phyloP scores from a whole-genome alignment of 2,113 vertebrate genomes.

The Cyprinodon variegatus region DNA sequence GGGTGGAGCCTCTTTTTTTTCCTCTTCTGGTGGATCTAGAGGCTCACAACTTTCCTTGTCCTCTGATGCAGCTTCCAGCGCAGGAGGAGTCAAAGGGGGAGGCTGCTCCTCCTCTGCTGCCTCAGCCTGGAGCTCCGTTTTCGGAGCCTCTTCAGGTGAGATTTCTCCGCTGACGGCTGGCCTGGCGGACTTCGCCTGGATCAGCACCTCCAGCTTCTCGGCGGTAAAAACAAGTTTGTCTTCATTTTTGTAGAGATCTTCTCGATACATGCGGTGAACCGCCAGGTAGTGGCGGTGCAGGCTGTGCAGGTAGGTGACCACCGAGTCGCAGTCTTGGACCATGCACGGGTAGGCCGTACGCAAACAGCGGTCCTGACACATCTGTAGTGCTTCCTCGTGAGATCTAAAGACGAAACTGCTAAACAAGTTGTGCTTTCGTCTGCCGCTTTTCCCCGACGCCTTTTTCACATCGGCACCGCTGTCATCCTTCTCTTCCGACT shows the following conservation, averaged over 20 bases:
- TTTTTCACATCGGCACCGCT: background rate
- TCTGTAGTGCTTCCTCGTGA: slow-evolving; percentile 90
- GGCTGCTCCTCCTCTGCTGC: slow-evolving; percentile 53
- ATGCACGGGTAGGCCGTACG: slow-evolving; percentile 91
- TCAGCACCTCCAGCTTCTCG: slow-evolving; percentile 80
- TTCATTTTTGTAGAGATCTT: slow-evolving; percentile 76
- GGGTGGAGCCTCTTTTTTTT: slow-evolving; percentile 32
- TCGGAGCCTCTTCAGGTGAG: slow-evolving; percentile 67
- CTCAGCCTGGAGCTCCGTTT: slow-evolving; percentile 74
- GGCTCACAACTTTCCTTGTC: slow-evolving; percentile 35
- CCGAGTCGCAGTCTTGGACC: slow-evolving; percentile 91
- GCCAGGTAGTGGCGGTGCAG: slow-evolving; percentile 89
- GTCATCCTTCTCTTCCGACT: slow-evolving; percentile 20
- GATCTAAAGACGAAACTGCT: slow-evolving; percentile 62
- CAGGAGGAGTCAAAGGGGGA: slow-evolving; percentile 65
- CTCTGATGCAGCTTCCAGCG: slow-evolving; percentile 51
- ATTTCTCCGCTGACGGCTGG: slow-evolving; percentile 44
- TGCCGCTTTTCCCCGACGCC: background rate
- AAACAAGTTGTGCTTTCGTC: background rate
- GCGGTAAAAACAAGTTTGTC: slow-evolving; percentile 82
- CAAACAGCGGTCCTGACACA: slow-evolving; percentile 90
- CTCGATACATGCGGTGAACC: slow-evolving; percentile 83
- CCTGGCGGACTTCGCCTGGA: slow-evolving; percentile 77
- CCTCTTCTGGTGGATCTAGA: background rate
- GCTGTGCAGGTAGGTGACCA: slow-evolving; percentile 87